Conservation (phyloP, 2,888 invertebrate species). For the Chrysodeixis includens region DNA sequence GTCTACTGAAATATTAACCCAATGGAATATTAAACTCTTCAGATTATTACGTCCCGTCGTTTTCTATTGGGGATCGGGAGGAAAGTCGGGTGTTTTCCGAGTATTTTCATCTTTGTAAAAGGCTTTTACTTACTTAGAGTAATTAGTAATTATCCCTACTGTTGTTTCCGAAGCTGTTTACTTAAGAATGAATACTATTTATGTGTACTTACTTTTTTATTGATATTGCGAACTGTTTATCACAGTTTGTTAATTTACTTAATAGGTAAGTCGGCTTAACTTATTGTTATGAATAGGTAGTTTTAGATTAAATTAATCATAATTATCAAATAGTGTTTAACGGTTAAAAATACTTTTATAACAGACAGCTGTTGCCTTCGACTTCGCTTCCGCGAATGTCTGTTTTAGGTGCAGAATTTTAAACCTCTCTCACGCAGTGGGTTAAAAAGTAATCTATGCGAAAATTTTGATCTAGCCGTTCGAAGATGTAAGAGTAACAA, state of each 20-base stretch:
- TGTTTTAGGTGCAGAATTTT: too few species aligned
- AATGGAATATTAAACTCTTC: conserved; percentile 36
- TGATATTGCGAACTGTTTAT: neutral
- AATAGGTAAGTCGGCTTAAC: neutral
- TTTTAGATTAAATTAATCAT: too few species aligned
- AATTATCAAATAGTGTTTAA: too few species aligned
- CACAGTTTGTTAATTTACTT: neutral
- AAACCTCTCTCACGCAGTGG: too few species aligned
- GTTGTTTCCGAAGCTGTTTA: conserved; percentile 7
- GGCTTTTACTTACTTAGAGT: conserved; percentile 15
- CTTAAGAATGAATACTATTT: neutral
- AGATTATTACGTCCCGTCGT: conserved; percentile 39
- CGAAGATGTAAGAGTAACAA: too few species aligned
- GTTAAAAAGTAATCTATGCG: too few species aligned
- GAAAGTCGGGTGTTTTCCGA: conserved; percentile 7
- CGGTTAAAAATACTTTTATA: too few species aligned
- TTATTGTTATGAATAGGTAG: too few species aligned
- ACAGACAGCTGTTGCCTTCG: too few species aligned
- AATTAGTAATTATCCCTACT: conserved; percentile 17
- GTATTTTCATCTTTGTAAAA: conserved; percentile 12
- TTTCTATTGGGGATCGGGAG: conserved; percentile 9
- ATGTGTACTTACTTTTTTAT: neutral
- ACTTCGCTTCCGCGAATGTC: too few species aligned
- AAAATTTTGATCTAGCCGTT: too few species aligned
- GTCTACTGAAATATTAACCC: too few species aligned